Base-by-base conservation (phyloP, 2,888 invertebrate species). In the Ophioninae sp. region DNA sequence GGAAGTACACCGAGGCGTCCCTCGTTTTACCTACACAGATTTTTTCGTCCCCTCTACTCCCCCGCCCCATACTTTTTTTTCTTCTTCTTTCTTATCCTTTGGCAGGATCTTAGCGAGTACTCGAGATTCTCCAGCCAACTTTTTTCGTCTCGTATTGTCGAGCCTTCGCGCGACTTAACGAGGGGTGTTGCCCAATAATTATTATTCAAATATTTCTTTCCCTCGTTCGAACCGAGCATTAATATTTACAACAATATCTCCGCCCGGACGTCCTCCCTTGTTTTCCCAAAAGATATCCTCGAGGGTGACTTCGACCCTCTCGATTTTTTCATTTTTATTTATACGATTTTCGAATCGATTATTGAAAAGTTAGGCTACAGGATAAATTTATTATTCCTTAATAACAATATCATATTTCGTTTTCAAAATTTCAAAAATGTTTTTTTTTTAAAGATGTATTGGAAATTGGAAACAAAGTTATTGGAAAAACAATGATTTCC, bases 121-220 rank as follows among this genome's bases (percentile, higher is more conserved):
- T 73, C 70, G 65, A 87, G 87, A 87, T 85, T 82, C 85, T 81
- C 85, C 30, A 56, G 68, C 72, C 68, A 65, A 79, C 79, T 81
- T 75, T 75, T 72, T 84, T 85, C 85, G 8, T 76, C 41, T 65
- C 37, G 44, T 85, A 85, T 87, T 87, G 85, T 84, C 84, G 79
- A 41, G 72, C 73, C 59, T 73, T 44, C 6, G 73, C 81, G 73
- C 85, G 85, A 86, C 86, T 81, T 86, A 87, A 89, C 87, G 87
- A 88, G 87, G 87, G 86, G 83, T 77, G 85, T 77, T 64, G 68
- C 80, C 87, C 84, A 84, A 3, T 88, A 88, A 91, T 91, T 91
- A 91, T 92, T 91, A 91, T 92, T 91, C 91, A 92, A 92, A 91
- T 91, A 91, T 91, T 92, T 79, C 90, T 89, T 87, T 87, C 89